Evolutionary conservation across 2,797 vertebrate genomes (phyloP).

Genomic region (Typhlichthys subterraneus): DNA sequence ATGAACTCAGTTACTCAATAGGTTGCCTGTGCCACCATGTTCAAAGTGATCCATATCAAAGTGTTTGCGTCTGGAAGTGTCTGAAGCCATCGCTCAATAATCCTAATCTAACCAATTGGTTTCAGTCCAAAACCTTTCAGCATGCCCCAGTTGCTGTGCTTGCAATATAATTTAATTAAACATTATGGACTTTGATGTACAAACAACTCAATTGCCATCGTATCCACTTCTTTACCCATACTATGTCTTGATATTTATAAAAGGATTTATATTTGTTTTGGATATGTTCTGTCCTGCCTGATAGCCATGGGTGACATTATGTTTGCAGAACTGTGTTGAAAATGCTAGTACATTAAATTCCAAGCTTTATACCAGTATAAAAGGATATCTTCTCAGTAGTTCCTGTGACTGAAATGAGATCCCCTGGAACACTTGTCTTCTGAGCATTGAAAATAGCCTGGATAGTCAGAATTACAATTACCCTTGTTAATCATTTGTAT

Average conservation of each 20-base stretch:
- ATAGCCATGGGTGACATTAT: background rate
- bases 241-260: conserved; percentile 26
- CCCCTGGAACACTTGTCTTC: conserved; percentile 82
- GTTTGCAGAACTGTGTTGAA: background rate
- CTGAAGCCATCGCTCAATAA: conserved; percentile 24
- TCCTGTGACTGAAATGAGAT: conserved; percentile 78
- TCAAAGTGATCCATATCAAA: conserved; percentile 60
- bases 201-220: conserved; percentile 2
- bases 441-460: conserved; percentile 82
- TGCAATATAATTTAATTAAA: conserved; percentile 31
- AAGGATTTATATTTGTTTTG: conserved; percentile 14
- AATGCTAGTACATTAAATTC: background rate
- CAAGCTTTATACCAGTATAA: conserved; percentile 9
- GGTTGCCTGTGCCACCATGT: conserved; percentile 15
- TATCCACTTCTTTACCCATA: conserved; percentile 17
- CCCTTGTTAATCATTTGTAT: background rate
- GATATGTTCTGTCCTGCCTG: conserved; percentile 7
- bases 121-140: conserved; percentile 40
- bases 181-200: conserved; percentile 34
- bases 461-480: conserved; percentile 1
- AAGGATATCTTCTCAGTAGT: conserved; percentile 88
- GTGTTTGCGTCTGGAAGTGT: conserved; percentile 36
- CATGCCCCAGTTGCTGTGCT: conserved; percentile 15
- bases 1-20: conserved; percentile 13
- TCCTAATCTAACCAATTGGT: conserved; percentile 31